Evolutionary conservation across 2,888 invertebrate genomes (phyloP).

Genomic region (Pemphredon lugubris): DNA sequence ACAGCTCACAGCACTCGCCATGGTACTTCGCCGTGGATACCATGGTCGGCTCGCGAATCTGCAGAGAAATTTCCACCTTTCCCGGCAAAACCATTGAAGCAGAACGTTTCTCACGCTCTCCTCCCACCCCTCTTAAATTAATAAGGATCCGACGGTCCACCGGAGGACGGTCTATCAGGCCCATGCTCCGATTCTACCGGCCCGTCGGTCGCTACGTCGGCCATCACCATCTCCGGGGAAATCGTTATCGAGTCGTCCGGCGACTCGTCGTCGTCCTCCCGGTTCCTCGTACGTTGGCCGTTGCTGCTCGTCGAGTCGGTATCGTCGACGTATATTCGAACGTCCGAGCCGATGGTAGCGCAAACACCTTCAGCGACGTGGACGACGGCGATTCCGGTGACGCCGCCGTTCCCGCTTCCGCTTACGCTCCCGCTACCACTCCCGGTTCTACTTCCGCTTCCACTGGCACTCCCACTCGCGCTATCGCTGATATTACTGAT

Average conservation of each 20-base stretch:
- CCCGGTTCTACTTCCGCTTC: slow-evolving; percentile 31
- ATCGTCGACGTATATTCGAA: slow-evolving; percentile 74
- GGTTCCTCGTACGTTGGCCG: slow-evolving; percentile 20
- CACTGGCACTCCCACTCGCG: slow-evolving; percentile 33
- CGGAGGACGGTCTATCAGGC: slow-evolving; percentile 30
- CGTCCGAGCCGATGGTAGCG: slow-evolving; percentile 59
- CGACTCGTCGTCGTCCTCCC: slow-evolving; percentile 49
- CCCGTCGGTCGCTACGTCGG: slow-evolving; percentile 6
- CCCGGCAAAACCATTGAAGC: no score
- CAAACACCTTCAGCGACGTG: slow-evolving; percentile 45
- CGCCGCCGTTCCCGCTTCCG: slow-evolving; percentile 9
- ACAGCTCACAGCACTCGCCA: slow-evolving; percentile 29
- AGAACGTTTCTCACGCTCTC: background rate
- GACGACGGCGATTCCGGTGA: slow-evolving; percentile 20
- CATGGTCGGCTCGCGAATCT: slow-evolving; percentile 24
- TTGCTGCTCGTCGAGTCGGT: slow-evolving; percentile 70
- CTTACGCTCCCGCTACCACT: slow-evolving; percentile 14
- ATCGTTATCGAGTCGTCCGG: slow-evolving; percentile 35
- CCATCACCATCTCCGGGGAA: slow-evolving; percentile 31
- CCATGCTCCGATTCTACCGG: slow-evolving; percentile 13
- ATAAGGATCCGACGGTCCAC: slow-evolving; percentile 48
- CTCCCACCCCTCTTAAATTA: slow-evolving; percentile 27
- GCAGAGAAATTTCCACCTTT: slow-evolving; percentile 20
- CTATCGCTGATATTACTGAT: slow-evolving; percentile 39
- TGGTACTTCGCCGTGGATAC: slow-evolving; percentile 34